phyloP scores from a whole-genome alignment of 2,113 vertebrate species.

The Ivindomyrus marchei region DNA sequence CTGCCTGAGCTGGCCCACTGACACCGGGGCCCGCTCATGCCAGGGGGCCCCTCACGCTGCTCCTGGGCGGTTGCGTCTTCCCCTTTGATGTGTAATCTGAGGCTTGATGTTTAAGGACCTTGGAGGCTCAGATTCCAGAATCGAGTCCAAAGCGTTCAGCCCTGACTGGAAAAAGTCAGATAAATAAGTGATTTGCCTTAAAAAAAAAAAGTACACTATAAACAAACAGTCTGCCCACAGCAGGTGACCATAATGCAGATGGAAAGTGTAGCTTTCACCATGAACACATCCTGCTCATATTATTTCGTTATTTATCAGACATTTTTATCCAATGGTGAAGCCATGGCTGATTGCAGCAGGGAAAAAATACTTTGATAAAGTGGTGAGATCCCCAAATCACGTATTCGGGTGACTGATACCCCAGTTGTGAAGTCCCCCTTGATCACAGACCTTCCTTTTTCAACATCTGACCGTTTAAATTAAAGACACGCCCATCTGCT shows the following conservation, averaged over 20 bases:
- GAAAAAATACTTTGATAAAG: neutral
- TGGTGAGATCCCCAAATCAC: neutral
- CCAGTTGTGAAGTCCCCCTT: neutral
- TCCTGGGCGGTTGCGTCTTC: neutral
- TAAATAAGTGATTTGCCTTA: neutral
- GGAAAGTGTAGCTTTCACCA: neutral
- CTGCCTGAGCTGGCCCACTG: neutral
- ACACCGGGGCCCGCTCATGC: neutral
- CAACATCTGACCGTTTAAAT: neutral
- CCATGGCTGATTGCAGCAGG: neutral
- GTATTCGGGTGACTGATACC: neutral
- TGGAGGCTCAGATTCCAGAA: neutral
- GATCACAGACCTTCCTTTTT: neutral
- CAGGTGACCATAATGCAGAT: neutral
- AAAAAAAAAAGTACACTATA: neutral
- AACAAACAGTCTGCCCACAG: neutral
- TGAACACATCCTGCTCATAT: neutral
- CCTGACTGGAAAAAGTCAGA: neutral
- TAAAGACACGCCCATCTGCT: neutral
- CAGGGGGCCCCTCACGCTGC: neutral
- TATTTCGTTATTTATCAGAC: neutral
- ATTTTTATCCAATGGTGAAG: neutral
- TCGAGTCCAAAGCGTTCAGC: neutral
- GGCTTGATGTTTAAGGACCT: neutral
- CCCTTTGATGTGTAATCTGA: constrained; percentile 9